A percentile compares a stretch with the other conserved stretches of the same genome.
Conservation (phyloP, 2,888 invertebrate species). For the Lasius platythorax region DNA sequence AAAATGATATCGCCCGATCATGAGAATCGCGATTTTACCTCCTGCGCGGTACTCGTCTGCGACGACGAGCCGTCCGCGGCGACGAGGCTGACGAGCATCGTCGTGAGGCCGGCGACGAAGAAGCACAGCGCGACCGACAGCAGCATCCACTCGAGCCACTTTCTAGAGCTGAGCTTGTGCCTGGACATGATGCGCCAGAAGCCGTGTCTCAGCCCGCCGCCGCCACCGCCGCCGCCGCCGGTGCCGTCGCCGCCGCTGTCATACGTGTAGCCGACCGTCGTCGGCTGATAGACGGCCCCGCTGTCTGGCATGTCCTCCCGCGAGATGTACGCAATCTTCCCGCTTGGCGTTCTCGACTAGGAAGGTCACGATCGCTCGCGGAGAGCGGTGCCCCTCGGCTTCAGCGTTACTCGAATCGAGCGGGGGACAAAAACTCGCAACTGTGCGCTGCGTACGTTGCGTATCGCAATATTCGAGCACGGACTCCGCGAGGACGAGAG, state of each 20-base stretch:
- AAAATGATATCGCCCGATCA: neutral
- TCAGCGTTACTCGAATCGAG: no score
- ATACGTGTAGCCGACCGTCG: conserved; percentile 84
- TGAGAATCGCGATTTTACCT: conserved; percentile 59
- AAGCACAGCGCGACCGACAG: conserved; percentile 81
- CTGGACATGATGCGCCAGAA: conserved; percentile 83
- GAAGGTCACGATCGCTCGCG: neutral
- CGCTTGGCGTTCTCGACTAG: neutral
- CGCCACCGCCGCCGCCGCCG: conserved; percentile 75
- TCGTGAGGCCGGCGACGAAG: conserved; percentile 82
- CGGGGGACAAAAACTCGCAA: no score
- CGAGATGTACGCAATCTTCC: conserved; percentile 57
- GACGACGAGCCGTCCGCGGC: conserved; percentile 67
- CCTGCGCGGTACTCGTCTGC: conserved; percentile 23
- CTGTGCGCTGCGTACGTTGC: no score
- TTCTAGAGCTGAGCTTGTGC: conserved; percentile 83
- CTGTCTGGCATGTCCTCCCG: conserved; percentile 82
- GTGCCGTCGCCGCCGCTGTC: conserved; percentile 82
- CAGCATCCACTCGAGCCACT: conserved; percentile 84
- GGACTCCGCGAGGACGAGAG: no score
- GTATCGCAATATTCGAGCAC: no score
- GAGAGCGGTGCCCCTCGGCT: neutral
- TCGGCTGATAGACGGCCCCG: conserved; percentile 85
- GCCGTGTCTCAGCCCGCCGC: conserved; percentile 78
- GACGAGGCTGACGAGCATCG: conserved; percentile 81